Evolutionary conservation across 92 coral and sea anemone species (phyloP).

Genomic region (Porites divaricata): DNA sequence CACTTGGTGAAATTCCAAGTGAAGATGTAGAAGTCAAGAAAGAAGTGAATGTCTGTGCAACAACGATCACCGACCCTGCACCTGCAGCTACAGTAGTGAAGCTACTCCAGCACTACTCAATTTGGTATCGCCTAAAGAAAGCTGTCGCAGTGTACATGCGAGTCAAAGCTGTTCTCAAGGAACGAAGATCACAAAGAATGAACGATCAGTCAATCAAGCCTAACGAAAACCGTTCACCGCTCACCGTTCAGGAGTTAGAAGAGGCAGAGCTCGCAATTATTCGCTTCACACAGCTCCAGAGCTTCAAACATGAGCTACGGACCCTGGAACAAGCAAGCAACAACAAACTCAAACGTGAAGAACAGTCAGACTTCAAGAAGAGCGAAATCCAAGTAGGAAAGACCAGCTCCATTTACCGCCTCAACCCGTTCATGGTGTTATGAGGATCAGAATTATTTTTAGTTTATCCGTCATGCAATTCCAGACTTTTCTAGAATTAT

Average conservation of each 20-base stretch:
- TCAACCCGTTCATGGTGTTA: too few species aligned
- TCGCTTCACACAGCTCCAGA: background rate
- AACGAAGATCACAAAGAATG: constrained; percentile 15
- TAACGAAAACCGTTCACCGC: constrained; percentile 12
- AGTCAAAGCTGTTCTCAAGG: constrained; percentile 24
- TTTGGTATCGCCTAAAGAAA: constrained; percentile 58
- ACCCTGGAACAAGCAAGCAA: background rate
- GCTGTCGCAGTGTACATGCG: constrained; percentile 51
- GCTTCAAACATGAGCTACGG: background rate
- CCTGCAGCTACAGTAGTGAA: constrained; percentile 16
- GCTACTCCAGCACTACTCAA: constrained; percentile 37
- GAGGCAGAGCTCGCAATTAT: constrained; percentile 38
- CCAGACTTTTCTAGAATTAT: too few species aligned
- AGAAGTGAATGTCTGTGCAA: constrained; percentile 12
- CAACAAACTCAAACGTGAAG: background rate
- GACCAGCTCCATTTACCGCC: too few species aligned
- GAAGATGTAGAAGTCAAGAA: constrained; percentile 56
- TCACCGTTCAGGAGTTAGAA: constrained; percentile 24
- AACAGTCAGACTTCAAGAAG: background rate
- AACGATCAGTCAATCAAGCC: background rate
- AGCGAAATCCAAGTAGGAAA: too few species aligned
- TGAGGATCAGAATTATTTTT: too few species aligned
- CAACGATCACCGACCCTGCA: background rate
- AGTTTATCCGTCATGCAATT: too few species aligned
- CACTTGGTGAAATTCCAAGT: constrained; percentile 29